Base-by-base conservation (phyloP, 2,888 invertebrate genomes). In the Drosophila flavopinicola region DNA sequence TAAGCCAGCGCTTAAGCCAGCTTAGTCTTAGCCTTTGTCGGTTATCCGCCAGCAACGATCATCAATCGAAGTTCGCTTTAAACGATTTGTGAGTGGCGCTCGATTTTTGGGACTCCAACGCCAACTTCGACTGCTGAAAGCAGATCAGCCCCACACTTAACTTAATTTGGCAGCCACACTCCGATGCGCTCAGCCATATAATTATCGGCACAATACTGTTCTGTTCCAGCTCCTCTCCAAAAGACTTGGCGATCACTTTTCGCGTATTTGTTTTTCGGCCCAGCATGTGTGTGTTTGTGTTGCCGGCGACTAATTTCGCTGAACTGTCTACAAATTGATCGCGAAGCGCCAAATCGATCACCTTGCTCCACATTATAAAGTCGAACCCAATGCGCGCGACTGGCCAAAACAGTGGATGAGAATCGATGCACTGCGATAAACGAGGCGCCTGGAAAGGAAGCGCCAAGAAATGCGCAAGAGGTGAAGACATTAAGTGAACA, bases 291-390 rank as follows among this genome's bases (percentile, higher is more conserved):
- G 9, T 32, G 13, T 35, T 10, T 10, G 6, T 35, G 38, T 27
- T 29, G 42, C 35, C 51, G 52, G 66, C 75, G 76, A 70, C 79
- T 85, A 76, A 80, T 80, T 86, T 83, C 72, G 72, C 17, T 69
- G 78, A 87, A 80, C 85, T 88, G 88, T 85, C 87, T 80, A 79
- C 75, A 89, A 89, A 90, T 90, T 89, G 89, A 90, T 89, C 89
- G 80, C 84, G 77, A 90, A 90, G 91, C 91, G 91, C 91, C 91
- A 91, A 91, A 90, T 90, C 89, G 91, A 90, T 91, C 91, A 91
- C 91, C 91, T 91, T 88, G 66, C 69, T 63, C 69, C 85, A 84
- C 45, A 70, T 66, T 66, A 87, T 82, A 75, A 88, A 76, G 79
- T 73, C 64, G 49, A 73, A 68, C 69, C 61, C 72, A 54, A 53